Evolutionary conservation across 23 tunicate species (phyloP).

Genomic region (Trididemnum clinides): DNA sequence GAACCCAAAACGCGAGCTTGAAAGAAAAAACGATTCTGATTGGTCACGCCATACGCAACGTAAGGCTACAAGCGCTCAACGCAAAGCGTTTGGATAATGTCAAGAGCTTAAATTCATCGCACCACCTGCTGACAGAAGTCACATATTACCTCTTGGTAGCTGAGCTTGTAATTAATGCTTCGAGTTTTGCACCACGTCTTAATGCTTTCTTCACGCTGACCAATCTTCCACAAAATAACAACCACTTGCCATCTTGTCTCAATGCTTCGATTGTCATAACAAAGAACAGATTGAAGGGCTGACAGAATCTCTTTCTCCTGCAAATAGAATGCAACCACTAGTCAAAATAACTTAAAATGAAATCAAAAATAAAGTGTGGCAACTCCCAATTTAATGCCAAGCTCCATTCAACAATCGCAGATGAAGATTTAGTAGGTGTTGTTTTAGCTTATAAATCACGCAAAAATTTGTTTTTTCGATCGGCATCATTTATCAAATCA

Average conservation of each 20-base stretch:
- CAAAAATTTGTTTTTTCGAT: too few species aligned
- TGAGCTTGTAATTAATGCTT: conserved; percentile 32
- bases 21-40: too few species aligned
- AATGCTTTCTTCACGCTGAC: conserved; percentile 34
- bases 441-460: too few species aligned
- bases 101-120: neutral
- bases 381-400: too few species aligned
- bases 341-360: too few species aligned
- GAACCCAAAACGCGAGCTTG: too few species aligned
- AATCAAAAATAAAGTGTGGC: too few species aligned
- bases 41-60: too few species aligned
- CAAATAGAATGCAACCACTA: neutral
- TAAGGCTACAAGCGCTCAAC: too few species aligned
- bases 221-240: conserved; percentile 44
- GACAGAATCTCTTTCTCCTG: conserved; percentile 32
- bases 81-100: neutral
- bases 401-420: too few species aligned
- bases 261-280: conserved; percentile 23
- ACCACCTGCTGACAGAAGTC: neutral
- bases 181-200: conserved; percentile 72
- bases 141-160: conserved; percentile 12
- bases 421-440: too few species aligned
- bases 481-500: too few species aligned
- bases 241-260: conserved; percentile 50
- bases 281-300: conserved; percentile 27